Evolutionary conservation across 2,888 invertebrate genomes (phyloP).

Genomic region (Nebria brevicollis): DNA sequence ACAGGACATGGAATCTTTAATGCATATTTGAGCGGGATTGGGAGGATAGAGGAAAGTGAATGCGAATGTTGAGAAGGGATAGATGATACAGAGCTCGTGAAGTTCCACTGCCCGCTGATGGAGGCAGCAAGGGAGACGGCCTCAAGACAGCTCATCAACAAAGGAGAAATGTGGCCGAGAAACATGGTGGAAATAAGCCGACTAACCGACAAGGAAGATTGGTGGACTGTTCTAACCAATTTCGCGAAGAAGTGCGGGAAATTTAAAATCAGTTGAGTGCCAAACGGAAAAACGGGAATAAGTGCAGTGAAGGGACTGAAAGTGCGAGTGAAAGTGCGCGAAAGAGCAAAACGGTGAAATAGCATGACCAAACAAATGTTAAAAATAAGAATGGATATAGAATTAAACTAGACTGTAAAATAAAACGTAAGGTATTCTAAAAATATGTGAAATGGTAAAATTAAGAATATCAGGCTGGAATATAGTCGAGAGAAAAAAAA

Average conservation of each 20-base stretch:
- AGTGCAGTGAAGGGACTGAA: no score
- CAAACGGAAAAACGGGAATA: no score
- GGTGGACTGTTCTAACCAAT: neutral
- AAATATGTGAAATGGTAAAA: no score
- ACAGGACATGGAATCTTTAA: constrained; percentile 41
- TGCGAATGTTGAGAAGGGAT: constrained; percentile 52
- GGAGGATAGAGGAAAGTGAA: constrained; percentile 56
- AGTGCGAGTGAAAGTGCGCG: no score
- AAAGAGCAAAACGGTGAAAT: no score
- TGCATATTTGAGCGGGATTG: constrained; percentile 47
- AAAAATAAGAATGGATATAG: no score
- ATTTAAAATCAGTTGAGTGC: neutral
- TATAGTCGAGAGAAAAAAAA: no score
- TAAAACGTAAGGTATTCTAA: no score
- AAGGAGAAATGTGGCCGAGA: neutral
- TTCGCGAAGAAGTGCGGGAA: neutral
- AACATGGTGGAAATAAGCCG: neutral
- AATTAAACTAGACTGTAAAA: no score
- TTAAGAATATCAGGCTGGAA: no score
- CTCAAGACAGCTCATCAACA: neutral
- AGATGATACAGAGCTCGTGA: constrained; percentile 54
- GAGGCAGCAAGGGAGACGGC: constrained; percentile 47
- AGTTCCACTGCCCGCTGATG: constrained; percentile 60
- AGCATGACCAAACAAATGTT: no score
- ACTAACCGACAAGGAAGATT: neutral